These are phyloP conservation scores for Plectrocnemia conspersa DNA, from an alignment of 1,140 invertebrate species.

Conservation along the genomic window DNA sequence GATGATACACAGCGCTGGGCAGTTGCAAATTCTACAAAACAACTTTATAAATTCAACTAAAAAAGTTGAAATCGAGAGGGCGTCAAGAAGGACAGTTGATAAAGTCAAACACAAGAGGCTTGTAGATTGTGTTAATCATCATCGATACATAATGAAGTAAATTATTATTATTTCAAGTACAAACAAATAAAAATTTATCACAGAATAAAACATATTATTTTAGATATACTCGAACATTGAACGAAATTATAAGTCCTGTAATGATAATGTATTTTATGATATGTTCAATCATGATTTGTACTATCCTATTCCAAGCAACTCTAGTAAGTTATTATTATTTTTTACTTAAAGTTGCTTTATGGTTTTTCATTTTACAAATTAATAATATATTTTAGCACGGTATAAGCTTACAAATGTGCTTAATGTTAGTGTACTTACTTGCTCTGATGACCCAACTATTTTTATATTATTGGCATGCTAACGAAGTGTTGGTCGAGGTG, in stretches of 20 bases:
- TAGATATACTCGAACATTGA: slow-evolving; percentile 36
- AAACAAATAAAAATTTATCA: slow-evolving; percentile 14
- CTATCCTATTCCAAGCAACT: slow-evolving; percentile 40
- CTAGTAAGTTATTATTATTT: slow-evolving; percentile 33
- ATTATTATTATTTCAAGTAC: slow-evolving; percentile 12
- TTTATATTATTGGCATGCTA: slow-evolving; percentile 42
- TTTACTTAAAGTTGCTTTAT: not conserved
- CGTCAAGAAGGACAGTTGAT: not conserved
- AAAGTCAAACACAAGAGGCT: slow-evolving; percentile 18
- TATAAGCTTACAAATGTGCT: slow-evolving; percentile 36
- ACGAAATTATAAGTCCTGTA: slow-evolving; percentile 36
- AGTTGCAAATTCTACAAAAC: slow-evolving; percentile 32
- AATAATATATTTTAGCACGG: slow-evolving; percentile 39
- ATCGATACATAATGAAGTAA: slow-evolving; percentile 28
- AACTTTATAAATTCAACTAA: slow-evolving; percentile 27
- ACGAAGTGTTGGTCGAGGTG: slow-evolving; percentile 39
- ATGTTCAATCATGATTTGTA: slow-evolving; percentile 38
- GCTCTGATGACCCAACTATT: slow-evolving; percentile 39
- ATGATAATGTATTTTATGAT: slow-evolving; percentile 42
- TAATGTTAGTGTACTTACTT: slow-evolving; percentile 39
- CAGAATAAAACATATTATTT: slow-evolving; percentile 17
- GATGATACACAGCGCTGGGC: slow-evolving; percentile 35
- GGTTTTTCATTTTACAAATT: too few species aligned
- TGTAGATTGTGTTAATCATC: slow-evolving; percentile 35
- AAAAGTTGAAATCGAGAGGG: too few species aligned